A percentile compares a stretch with the other conserved stretches of the same genome.
These are phyloP conservation scores for Chaenocephalus aceratus DNA, from an alignment of 2,113 vertebrate species.

Conservation along the genomic window DNA sequence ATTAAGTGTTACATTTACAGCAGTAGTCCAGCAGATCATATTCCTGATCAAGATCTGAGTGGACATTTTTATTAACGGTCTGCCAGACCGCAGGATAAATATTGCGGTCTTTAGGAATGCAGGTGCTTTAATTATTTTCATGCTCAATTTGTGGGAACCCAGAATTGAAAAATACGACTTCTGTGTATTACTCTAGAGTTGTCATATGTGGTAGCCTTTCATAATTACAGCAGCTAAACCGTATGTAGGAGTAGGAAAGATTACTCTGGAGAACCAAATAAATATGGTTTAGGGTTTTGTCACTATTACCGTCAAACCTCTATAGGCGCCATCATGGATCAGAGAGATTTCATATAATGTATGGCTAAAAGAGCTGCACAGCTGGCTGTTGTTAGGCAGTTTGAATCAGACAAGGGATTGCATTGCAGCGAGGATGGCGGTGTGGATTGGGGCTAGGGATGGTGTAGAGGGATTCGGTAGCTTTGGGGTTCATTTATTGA, in stretches of 20 bases:
- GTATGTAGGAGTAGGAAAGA: neutral
- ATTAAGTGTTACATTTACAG: slow-evolving; percentile 81
- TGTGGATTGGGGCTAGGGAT: slow-evolving; percentile 49
- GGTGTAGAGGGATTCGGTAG: slow-evolving; percentile 42
- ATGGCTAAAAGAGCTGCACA: slow-evolving; percentile 42
- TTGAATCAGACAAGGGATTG: slow-evolving; percentile 49
- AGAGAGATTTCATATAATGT: slow-evolving; percentile 47
- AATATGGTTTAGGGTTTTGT: slow-evolving; percentile 45
- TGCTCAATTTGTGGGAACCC: slow-evolving; percentile 73
- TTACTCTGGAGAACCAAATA: slow-evolving; percentile 42
- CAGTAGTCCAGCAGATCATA: slow-evolving; percentile 73
- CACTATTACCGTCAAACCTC: slow-evolving; percentile 46
- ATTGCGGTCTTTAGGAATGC: slow-evolving; percentile 67
- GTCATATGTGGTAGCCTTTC: slow-evolving; percentile 23
- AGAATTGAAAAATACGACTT: slow-evolving; percentile 62
- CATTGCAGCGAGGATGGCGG: slow-evolving; percentile 53
- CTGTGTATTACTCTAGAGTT: slow-evolving; percentile 47
- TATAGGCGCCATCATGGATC: slow-evolving; percentile 50
- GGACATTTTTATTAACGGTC: slow-evolving; percentile 82
- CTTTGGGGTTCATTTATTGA: slow-evolving; percentile 69
- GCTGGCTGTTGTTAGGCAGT: slow-evolving; percentile 57
- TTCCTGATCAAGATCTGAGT: slow-evolving; percentile 74
- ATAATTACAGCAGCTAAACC: slow-evolving; percentile 17
- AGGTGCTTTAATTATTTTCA: slow-evolving; percentile 81
- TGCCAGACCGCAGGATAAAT: slow-evolving; percentile 76